Percentiles rank a stretch among this genome's conserved stretches.
Evolutionary conservation across 2,113 vertebrate species (phyloP).

Genomic region (Hypocryptadius cinnamomeus): DNA sequence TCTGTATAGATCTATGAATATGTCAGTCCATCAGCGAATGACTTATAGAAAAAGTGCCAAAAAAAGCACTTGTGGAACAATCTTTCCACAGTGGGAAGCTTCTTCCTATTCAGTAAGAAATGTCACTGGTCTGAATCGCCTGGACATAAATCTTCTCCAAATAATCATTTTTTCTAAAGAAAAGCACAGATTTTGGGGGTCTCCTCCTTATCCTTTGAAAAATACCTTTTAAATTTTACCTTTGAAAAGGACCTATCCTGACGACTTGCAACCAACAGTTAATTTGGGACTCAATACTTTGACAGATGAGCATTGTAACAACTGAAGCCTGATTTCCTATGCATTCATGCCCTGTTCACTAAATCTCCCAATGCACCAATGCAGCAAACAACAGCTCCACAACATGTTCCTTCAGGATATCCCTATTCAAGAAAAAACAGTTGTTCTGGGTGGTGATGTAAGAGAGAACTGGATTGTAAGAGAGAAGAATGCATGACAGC

Average conservation of each 20-base stretch:
- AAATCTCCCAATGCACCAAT: background rate
- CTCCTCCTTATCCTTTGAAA: background rate
- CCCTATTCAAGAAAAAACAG: background rate
- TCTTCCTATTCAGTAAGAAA: background rate
- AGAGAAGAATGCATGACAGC: background rate
- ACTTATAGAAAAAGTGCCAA: background rate
- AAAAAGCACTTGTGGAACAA: background rate
- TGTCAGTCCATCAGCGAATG: background rate
- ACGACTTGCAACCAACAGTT: background rate
- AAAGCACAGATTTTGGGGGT: background rate
- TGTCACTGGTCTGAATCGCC: background rate
- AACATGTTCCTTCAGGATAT: background rate
- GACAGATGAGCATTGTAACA: background rate
- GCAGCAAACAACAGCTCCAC: background rate
- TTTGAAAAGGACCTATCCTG: background rate
- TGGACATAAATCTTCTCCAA: background rate
- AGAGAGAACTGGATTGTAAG: background rate
- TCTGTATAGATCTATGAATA: background rate
- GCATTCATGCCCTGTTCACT: background rate
- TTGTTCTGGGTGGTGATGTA: background rate
- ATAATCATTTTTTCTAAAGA: background rate
- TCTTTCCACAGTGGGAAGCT: background rate
- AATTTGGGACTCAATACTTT: background rate
- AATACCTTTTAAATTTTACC: background rate
- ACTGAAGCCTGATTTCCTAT: background rate